Evolutionary conservation across 2,797 vertebrate species (phyloP).

Genomic region (Ataeniobius toweri): DNA sequence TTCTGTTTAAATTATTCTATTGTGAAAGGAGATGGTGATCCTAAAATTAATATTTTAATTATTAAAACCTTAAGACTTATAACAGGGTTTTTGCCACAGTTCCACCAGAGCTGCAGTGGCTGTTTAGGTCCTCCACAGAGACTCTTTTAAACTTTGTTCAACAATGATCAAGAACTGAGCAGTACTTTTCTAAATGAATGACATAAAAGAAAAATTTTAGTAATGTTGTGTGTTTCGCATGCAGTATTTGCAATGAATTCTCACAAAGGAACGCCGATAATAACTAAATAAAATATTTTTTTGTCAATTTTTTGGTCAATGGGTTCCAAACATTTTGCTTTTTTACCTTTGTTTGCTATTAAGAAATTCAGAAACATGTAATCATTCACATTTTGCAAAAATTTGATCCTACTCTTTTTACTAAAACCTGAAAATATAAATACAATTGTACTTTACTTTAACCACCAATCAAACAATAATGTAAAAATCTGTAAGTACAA

Average conservation of each 20-base stretch:
- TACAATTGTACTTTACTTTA: not conserved
- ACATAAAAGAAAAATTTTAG: not conserved
- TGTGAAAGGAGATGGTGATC: conserved; percentile 3
- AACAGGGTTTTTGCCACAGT: not conserved
- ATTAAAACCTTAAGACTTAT: not conserved
- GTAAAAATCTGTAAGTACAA: not conserved
- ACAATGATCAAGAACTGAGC: not conserved
- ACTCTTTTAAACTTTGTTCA: not conserved
- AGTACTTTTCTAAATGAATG: not conserved
- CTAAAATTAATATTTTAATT: conserved; percentile 27
- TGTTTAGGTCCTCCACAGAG: not conserved
- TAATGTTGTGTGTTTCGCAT: not conserved
- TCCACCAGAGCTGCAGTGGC: not conserved
- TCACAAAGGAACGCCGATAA: not conserved
- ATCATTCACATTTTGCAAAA: not conserved
- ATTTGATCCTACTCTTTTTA: not conserved
- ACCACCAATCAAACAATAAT: not conserved
- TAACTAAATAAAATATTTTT: too few relatives aligned
- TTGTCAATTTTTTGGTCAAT: not conserved
- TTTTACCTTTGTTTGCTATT: not conserved
- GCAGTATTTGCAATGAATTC: not conserved
- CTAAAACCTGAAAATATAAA: not conserved
- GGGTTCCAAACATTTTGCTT: not conserved
- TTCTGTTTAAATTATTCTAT: conserved; percentile 10
- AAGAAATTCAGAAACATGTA: not conserved